These are phyloP conservation scores for Myripristis murdjan DNA, from an alignment of 2,797 vertebrate genomes.

Conservation along the genomic window DNA sequence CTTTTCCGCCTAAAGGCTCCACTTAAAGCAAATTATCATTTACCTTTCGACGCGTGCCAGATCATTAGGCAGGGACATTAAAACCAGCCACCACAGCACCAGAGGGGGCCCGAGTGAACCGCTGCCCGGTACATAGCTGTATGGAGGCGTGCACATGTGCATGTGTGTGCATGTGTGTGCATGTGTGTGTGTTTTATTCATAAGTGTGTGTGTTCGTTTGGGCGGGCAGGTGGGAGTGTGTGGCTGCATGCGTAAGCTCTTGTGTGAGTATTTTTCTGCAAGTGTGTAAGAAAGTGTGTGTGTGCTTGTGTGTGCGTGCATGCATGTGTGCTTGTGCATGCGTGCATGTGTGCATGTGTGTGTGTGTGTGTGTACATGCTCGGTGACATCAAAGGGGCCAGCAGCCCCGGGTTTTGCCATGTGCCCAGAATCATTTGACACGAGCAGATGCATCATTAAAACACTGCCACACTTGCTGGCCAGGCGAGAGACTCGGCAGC, in stretches of 20 bases:
- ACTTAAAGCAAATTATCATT: constrained; percentile 91
- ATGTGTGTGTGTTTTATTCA: constrained; percentile 25
- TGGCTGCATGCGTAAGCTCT: constrained; percentile 48
- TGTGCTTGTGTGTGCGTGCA: too few species aligned
- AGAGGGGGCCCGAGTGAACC: constrained; percentile 85
- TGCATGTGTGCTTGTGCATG: constrained; percentile 20
- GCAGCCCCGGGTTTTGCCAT: constrained; percentile 85
- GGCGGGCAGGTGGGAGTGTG: constrained; percentile 38
- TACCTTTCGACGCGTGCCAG: constrained; percentile 89
- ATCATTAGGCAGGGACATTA: constrained; percentile 91
- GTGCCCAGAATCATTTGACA: constrained; percentile 89
- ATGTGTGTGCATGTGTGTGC: constrained; percentile 48
- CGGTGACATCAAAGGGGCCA: constrained; percentile 83
- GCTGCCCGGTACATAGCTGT: constrained; percentile 79
- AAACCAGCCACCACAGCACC: constrained; percentile 87
- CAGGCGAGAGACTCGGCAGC: constrained; percentile 73
- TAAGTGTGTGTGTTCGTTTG: constrained; percentile 36
- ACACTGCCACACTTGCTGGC: constrained; percentile 81
- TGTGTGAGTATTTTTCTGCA: constrained; percentile 49
- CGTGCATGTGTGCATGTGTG: constrained; percentile 57
- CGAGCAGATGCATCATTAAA: constrained; percentile 90
- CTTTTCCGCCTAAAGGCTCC: constrained; percentile 87
- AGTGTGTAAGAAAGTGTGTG: constrained; percentile 2
- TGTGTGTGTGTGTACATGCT: constrained; percentile 41
- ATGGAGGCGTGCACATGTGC: constrained; percentile 56